These are phyloP conservation scores for Cyclura pinguis DNA, from an alignment of 2,797 vertebrate genomes.

Conservation along the genomic window DNA sequence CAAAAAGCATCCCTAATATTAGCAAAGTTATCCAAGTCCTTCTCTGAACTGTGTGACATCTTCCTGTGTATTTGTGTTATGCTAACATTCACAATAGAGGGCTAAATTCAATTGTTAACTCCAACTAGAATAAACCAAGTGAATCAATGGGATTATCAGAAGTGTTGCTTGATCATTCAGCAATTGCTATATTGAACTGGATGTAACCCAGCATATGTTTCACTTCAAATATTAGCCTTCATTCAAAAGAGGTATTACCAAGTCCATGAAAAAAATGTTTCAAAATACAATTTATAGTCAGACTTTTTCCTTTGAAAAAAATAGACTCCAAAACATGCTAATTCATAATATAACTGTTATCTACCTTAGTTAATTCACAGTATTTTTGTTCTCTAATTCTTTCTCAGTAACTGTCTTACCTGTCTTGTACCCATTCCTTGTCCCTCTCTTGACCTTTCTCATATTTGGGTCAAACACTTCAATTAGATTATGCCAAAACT, in stretches of 20 bases:
- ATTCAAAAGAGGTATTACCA: neutral
- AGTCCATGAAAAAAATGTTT: neutral
- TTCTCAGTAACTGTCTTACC: neutral
- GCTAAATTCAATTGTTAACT: too few species aligned
- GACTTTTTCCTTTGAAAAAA: neutral
- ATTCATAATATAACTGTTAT: neutral
- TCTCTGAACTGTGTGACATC: neutral
- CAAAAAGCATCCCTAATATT: slow-evolving; percentile 1
- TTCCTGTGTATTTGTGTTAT: neutral
- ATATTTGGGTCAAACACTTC: neutral
- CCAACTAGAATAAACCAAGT: too few species aligned
- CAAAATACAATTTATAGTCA: neutral
- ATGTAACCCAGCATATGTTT: neutral
- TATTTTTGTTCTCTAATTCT: neutral
- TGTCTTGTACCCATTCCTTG: neutral
- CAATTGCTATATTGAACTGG: too few species aligned
- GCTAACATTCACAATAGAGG: neutral
- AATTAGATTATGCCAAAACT: slow-evolving; percentile 16
- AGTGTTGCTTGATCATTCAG: too few species aligned
- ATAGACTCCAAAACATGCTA: neutral
- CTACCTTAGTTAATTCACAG: neutral
- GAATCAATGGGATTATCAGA: too few species aligned
- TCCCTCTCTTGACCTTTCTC: neutral
- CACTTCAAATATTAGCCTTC: neutral
- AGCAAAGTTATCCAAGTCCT: slow-evolving; percentile 14